Percentiles rank a stretch among this genome's conserved stretches.
Evolutionary conservation across 2,113 vertebrate species (phyloP).

Genomic region (Panurus biarmicus): DNA sequence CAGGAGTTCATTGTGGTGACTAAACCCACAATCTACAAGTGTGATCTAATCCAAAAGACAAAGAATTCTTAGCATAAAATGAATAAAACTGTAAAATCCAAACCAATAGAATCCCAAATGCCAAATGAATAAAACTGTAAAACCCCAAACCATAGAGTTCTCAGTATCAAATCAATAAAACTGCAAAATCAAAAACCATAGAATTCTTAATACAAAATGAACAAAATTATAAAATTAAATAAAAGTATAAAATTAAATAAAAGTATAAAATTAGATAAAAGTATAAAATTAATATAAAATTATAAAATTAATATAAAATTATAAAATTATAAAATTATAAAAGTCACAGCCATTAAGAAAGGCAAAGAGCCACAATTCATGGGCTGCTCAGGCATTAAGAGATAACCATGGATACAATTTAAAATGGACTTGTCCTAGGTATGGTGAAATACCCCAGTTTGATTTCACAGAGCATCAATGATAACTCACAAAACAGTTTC

Average conservation of each 20-base stretch:
- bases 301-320: neutral
- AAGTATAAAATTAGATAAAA: too few species aligned
- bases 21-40: neutral
- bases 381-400: neutral
- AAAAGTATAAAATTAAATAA: fast-evolving
- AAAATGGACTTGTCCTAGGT: neutral
- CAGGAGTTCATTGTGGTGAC: neutral
- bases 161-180: neutral
- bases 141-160: neutral
- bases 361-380: neutral
- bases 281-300: neutral
- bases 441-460: neutral
- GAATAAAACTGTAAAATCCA: neutral
- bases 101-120: neutral
- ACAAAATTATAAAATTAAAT: neutral
- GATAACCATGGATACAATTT: neutral
- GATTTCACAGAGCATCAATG: fast-evolving
- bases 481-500: neutral
- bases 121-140: neutral
- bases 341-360: fast-evolving
- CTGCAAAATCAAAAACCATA: fast-evolving
- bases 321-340: neutral
- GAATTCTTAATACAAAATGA: neutral
- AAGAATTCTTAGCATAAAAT: neutral
- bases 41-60: neutral